Evolutionary conservation across 2,797 vertebrate species (phyloP).

Genomic region (Spinibarbus caldwelli): DNA sequence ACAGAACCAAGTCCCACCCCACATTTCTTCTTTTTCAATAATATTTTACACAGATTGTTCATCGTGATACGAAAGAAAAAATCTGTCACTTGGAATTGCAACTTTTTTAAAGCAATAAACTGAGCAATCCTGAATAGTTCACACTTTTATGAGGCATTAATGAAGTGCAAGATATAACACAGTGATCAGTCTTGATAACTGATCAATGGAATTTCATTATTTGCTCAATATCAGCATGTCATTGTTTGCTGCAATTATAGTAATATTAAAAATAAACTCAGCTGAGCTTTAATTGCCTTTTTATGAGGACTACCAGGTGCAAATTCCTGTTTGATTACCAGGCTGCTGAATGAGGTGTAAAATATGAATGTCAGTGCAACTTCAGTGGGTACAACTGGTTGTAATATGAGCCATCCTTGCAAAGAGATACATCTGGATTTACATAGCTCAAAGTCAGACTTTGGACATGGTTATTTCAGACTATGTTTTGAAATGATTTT

Average conservation of each 20-base stretch:
- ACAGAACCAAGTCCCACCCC: background rate
- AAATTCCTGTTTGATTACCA: slow-evolving; percentile 15
- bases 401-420: slow-evolving; percentile 31
- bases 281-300: background rate
- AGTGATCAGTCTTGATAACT: background rate
- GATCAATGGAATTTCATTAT: background rate
- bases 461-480: background rate
- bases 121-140: background rate
- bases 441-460: background rate
- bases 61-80: background rate
- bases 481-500: background rate
- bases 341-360: slow-evolving; percentile 39
- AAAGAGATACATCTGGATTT: slow-evolving; percentile 19
- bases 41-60: background rate
- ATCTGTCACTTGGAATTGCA: background rate
- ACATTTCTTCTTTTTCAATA: background rate
- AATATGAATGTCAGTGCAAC: slow-evolving; percentile 41
- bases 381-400: slow-evolving; percentile 22
- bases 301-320: background rate
- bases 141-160: background rate
- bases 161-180: background rate
- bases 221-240: background rate
- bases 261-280: background rate
- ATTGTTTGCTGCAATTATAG: slow-evolving; percentile 2
- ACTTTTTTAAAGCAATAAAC: background rate